Base-by-base conservation (phyloP, 2,113 vertebrate genomes). In the Tamias sibiricus region DNA sequence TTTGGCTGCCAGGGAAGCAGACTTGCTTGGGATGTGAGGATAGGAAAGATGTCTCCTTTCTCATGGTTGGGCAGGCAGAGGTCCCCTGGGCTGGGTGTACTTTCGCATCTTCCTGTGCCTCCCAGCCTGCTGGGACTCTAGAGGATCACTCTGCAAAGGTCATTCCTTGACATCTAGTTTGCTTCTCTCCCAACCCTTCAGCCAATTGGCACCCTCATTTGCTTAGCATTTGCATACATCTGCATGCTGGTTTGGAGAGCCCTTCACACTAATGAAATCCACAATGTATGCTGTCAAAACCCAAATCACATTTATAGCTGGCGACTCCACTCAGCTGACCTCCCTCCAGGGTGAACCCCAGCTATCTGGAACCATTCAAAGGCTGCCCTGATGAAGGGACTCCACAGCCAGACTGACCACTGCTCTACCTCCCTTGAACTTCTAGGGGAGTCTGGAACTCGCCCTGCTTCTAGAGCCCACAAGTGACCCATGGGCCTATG, bases 161-260 rank as follows among this genome's bases (percentile, higher is more conserved):
- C 91, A 95, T 77, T 88, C 42, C 87, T 94, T 94, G 89, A 91
- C 80, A 90, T 91, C 71, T 22, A 42, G 83, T 59, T 89, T 86
- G 47, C 91, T 91, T 95, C 62, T 93, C 77, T 91, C 54, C 32
- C 20, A 4, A 11, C 22, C 40, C 76, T 35, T 52, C 3, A 86
- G 87, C 52, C 84, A 88, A 49, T 13, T 54, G 54, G 86, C 37
- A 79, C 35, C 69, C 83, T 97, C 72, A 79, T 86, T 97, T 94
- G 83, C 90, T 90, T 95, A 82, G 1, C 4, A 96, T 97, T 95
- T 98, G 91, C 91, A 96, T 95, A 88, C 9, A 95, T 97, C 66
- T 82, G 87, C 90, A 93, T 83, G 66, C 88, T 84, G 30, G 24
- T 87, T 95, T 85, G 49, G 37, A 96, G 62, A 94, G 52, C 30